Base-by-base conservation (phyloP, 2,888 invertebrate species). In the Meteorus colon region DNA sequence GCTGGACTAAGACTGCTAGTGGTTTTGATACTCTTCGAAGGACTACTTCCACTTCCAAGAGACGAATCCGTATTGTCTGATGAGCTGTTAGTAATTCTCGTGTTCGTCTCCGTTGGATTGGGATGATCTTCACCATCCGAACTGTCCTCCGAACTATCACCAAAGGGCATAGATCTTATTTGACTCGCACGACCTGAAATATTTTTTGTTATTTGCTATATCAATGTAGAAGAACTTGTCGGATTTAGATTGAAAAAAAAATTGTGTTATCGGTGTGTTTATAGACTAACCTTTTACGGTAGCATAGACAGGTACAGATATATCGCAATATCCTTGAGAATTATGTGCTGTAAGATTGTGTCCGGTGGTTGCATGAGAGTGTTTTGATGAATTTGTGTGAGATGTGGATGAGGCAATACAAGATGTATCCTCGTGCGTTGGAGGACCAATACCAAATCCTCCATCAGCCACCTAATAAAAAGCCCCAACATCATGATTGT, bases 151-250 rank as follows among this genome's bases (percentile, higher is more conserved):
- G 97, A 96, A 4, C 97, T 97, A 84, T 98, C 98, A 2, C 97
- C 98, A 88, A 98, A 98, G 10, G 98, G 98, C 93, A 97, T 96
- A 63, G 97, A 97, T 83, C 98, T 92, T 84, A 98, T 98, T 91
- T 98, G 98, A 90, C 97, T 97, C 81, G 98, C 98, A 85, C 97
- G 94, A 76, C 86, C 86, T 89, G 41, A 41, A 41, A 41, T 12
- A 24, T 45, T 66, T 6, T 10, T 51, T 41, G 19, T 72, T 29
- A 24, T 37, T 62, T 59, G 24, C 59, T 68, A 31, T 48, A 31
- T 1, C 31, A 65, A 73, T 19, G 31, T 55, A 27, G 31, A 62
- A 41, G 14, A 37, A 19, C 10, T 31, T 37, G 3, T 55, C 29
- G 29, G 1, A 67, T 41, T 14, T 4, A 1, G n/a, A 16, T 48